Base-by-base conservation (phyloP, 2,797 vertebrate species). In the Myioborus miniatus region DNA sequence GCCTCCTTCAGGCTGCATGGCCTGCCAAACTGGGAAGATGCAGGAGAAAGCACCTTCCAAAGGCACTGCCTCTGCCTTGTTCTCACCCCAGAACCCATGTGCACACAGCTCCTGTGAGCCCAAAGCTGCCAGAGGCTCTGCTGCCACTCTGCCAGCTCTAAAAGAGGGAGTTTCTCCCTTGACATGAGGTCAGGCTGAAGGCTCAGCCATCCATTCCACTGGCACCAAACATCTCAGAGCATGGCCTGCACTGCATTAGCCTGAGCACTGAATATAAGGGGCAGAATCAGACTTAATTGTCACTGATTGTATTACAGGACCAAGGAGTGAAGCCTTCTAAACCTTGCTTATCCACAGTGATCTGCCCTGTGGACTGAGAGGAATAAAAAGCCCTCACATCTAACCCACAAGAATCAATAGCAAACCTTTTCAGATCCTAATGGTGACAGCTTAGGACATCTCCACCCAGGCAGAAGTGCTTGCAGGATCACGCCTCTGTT, bases 41-140 rank as follows among this genome's bases (percentile, higher is more conserved):
- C 44, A n/a, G 29, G 49, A 52, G 12, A 62, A 67, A 56, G 65
- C n/a, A 32, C 37, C 24, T 69, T 64, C 26, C 72, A 47, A 52
- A 56, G 67, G 36, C 34, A 32, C 32, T 15, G 8, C 50, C 39
- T 15, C 60, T 23, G 53, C 71, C 55, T 34, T 26, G 41, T 1
- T 49, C 53, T 68, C 3, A 1, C 15, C 63, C 68, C 12, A 0
- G 0, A 43, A 15, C 1, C 1, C 62, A 56, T 41, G 1, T 12
- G 19, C 34, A 18, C 9, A 0, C 0, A 2, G 30, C 49, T 78
- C 22, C 53, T 0, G 0, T 3, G 36, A 71, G 84, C 6, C 56
- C 39, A 6, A 23, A 50, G 85, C 65, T 83, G 49, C 76, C 1
- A 1, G 41, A 34, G 55, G 46, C 44, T 32, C 59, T 9, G 55